phyloP scores from a whole-genome alignment of 2,797 vertebrate species.

The Pygocentrus nattereri region DNA sequence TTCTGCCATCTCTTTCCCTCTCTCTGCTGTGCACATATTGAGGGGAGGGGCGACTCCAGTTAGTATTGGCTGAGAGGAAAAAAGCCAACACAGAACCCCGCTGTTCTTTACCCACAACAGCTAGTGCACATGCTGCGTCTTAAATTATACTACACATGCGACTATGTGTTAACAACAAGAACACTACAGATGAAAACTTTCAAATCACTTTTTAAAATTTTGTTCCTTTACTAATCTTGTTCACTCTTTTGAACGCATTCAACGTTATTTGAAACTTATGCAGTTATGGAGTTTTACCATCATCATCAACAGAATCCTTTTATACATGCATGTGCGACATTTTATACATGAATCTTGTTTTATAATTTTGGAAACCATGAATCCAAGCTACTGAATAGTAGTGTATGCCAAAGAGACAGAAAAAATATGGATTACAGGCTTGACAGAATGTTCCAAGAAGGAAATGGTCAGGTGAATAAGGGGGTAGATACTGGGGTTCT shows the following conservation, averaged over 20 bases:
- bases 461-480: background rate
- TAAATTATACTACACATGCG: background rate
- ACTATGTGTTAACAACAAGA: background rate
- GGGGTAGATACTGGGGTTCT: background rate
- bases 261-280: too few species aligned
- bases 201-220: too few species aligned
- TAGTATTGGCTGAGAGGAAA: conserved; percentile 38
- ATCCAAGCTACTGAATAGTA: too few species aligned
- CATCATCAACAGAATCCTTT: too few species aligned
- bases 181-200: background rate
- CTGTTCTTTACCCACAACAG: conserved; percentile 39
- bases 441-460: background rate
- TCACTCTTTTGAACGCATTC: too few species aligned
- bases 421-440: too few species aligned
- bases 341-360: too few species aligned
- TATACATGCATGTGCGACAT: too few species aligned
- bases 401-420: too few species aligned
- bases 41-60: conserved; percentile 30
- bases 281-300: too few species aligned
- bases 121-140: conserved; percentile 24
- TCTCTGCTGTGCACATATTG: conserved; percentile 41
- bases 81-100: conserved; percentile 27
- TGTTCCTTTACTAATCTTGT: too few species aligned
- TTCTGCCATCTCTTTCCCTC: background rate
- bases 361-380: too few species aligned